A percentile compares a stretch with the other conserved stretches of the same genome.
Evolutionary conservation across 2,888 invertebrate species (phyloP).

Genomic region (Erebia aethiops): DNA sequence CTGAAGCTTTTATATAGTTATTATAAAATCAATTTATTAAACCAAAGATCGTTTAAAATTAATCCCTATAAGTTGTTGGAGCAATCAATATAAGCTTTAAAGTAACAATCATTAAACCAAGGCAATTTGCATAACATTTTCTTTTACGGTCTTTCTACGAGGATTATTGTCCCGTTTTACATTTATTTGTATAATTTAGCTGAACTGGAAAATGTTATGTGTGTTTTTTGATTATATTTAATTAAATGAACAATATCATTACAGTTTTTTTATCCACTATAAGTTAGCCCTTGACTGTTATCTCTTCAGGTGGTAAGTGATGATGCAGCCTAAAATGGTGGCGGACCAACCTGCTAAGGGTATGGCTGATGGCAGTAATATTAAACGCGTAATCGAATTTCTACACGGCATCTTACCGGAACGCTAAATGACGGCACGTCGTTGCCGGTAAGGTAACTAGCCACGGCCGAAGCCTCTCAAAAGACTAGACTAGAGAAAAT

Average conservation of each 20-base stretch:
- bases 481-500: too few species aligned
- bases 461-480: too few species aligned
- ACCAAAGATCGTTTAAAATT: constrained; percentile 17
- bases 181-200: constrained; percentile 30
- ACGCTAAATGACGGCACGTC: too few species aligned
- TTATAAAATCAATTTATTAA: constrained; percentile 13
- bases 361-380: too few species aligned
- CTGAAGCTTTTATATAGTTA: neutral
- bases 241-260: neutral
- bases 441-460: too few species aligned
- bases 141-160: constrained; percentile 38
- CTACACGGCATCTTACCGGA: too few species aligned
- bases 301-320: too few species aligned
- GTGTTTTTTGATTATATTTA: neutral
- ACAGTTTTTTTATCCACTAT: too few species aligned
- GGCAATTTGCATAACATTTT: constrained; percentile 42
- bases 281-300: too few species aligned
- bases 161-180: constrained; percentile 38
- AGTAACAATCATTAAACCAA: constrained; percentile 38
- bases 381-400: too few species aligned
- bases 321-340: too few species aligned
- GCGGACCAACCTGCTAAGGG: too few species aligned
- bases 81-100: constrained; percentile 37
- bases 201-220: constrained; percentile 35
- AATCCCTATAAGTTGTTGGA: constrained; percentile 29